Base-by-base conservation (phyloP, 2,888 invertebrate genomes). In the Antheraea yamamai region DNA sequence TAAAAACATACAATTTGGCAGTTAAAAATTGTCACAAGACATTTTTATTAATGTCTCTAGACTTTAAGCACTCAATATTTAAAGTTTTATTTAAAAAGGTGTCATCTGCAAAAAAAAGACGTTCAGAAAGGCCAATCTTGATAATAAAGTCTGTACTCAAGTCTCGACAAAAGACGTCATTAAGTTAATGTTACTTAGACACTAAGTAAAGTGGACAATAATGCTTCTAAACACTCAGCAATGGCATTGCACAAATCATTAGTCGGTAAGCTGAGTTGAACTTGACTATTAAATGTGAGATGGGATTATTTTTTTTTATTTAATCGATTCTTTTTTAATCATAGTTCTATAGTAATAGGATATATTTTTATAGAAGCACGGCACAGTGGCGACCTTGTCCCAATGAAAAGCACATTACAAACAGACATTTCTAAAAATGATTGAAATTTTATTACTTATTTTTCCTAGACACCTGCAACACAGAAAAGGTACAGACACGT, bases 131-230 rank as follows among this genome's bases (percentile, higher is more conserved):
- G 30, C 30, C 61, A 61, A 61, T 66, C 30, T 66, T 23, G 26
- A 66, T 18, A 64, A 30, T 30, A 66, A 66, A 66, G 26, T 30
- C 6, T 16, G 12, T 4, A 66, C 64, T 64, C 16, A 64, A 64
- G 64, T 14, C 64, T 66, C 64, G 64, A 66, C 30, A 66, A 66
- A 30, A 66, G 64, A 66, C 64, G 16, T 26, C 64, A 18, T 66
- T 66, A 66, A 66, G 64, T 30, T 66, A 66, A 66, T 66, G 30
- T 26, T 10, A 66, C 64, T 66, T 66, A 66, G 64, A 66, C 16
- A 66, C 64, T 66, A 66, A 66, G 64, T 66, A 30, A 66, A 66
- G 26, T 30, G 30, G 30, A 66, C 64, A 30, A 66, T 66, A 16
- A 66, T 16, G 30, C 30, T 14, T 26, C 30, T 12, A 66, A 66